Conservation (phyloP, 37 sponge, comb jelly and placozoan genomes). For the Chondrosia reniformis region DNA sequence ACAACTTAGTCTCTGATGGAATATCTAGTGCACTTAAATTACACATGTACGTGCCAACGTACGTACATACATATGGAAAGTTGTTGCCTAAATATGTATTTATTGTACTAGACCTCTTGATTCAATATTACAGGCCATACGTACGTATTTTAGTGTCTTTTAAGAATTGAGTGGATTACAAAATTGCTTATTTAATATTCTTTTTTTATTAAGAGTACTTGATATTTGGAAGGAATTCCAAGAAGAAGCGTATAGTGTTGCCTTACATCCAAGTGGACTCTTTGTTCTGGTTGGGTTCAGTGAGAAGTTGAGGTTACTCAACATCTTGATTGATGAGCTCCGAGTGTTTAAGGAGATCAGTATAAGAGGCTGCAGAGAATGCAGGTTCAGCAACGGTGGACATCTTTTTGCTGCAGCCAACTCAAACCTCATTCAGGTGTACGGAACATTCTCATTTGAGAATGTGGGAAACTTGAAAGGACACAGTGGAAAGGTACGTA, state of each 20-base stretch:
- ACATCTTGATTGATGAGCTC: conserved; percentile 91
- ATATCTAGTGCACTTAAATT: background rate
- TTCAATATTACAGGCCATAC: background rate
- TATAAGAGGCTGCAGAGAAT: conserved; percentile 97
- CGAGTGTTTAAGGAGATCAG: conserved; percentile 90
- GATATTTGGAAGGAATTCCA: conserved; percentile 91
- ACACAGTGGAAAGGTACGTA: conserved; percentile 89
- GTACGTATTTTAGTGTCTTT: background rate
- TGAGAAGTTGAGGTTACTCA: conserved; percentile 94
- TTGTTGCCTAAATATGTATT: background rate
- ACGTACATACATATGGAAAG: background rate
- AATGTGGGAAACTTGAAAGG: conserved; percentile 95
- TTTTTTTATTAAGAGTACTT: conserved; percentile 42
- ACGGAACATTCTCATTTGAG: conserved; percentile 86
- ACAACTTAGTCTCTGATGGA: background rate
- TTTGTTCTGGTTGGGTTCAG: conserved; percentile 95
- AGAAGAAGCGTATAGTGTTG: conserved; percentile 95
- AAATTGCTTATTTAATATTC: too few species aligned
- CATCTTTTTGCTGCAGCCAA: conserved; percentile 96
- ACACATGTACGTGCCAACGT: background rate
- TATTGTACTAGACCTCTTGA: background rate
- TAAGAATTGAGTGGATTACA: too few species aligned
- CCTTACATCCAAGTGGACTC: conserved; percentile 94
- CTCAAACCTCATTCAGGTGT: conserved; percentile 94
- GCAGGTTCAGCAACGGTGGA: conserved; percentile 93